Conservation (phyloP, 2,888 invertebrate species). For the Spisula subtruncata region DNA sequence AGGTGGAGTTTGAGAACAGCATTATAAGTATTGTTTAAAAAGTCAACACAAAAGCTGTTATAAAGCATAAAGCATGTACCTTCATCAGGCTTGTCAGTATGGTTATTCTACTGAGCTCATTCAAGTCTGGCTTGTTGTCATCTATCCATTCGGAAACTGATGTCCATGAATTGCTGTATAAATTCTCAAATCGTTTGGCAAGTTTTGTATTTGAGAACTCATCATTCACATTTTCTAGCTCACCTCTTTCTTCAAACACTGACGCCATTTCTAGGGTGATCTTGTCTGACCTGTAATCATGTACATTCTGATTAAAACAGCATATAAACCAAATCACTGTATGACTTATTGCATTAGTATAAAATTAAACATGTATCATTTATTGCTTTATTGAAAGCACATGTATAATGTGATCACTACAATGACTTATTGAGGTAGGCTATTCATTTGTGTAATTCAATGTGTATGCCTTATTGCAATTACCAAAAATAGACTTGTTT, state of each 20-base stretch:
- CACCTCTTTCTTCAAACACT: slow-evolving; percentile 4
- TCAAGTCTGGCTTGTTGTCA: not conserved
- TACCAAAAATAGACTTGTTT: too few relatives aligned
- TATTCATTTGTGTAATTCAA: too few relatives aligned
- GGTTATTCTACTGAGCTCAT: slow-evolving; percentile 18
- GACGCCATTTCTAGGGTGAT: slow-evolving; percentile 22
- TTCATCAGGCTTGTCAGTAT: slow-evolving; percentile 15
- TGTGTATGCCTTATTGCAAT: too few relatives aligned
- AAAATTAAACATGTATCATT: too few relatives aligned
- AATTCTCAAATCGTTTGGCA: slow-evolving; percentile 29
- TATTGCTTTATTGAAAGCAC: too few relatives aligned
- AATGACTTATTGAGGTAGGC: too few relatives aligned
- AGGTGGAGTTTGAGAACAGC: too few relatives aligned
- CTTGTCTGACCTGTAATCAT: slow-evolving; percentile 24
- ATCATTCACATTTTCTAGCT: slow-evolving; percentile 38
- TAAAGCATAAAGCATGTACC: not conserved
- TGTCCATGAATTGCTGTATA: slow-evolving; percentile 32
- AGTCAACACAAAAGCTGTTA: too few relatives aligned
- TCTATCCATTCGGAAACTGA: slow-evolving; percentile 25
- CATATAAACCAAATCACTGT: too few relatives aligned
- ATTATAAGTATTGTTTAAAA: too few relatives aligned
- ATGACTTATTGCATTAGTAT: too few relatives aligned
- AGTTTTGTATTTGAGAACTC: slow-evolving; percentile 39
- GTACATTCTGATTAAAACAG: not conserved
- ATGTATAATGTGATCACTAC: too few relatives aligned